Evolutionary conservation across 2,888 invertebrate genomes (phyloP).

Genomic region (Orchesellides sinensis): DNA sequence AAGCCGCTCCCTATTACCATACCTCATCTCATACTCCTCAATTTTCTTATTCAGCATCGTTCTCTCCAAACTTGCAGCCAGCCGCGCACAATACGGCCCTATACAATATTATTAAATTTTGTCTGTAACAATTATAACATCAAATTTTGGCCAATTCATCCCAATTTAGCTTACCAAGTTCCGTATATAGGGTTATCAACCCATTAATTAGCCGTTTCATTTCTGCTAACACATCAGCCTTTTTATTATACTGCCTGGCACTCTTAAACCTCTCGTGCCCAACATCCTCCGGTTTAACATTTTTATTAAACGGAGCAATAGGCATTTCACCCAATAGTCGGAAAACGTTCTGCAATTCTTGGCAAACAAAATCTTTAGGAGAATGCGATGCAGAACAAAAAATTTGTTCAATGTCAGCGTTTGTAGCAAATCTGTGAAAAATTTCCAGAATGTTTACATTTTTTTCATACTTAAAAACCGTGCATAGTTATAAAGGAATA

Average conservation of each 20-base stretch:
- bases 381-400: no score
- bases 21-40: background rate
- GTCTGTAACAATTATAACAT: no score
- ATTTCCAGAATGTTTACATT: no score
- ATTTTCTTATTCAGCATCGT: background rate
- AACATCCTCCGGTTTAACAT: background rate
- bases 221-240: no score
- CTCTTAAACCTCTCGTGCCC: background rate
- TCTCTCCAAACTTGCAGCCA: background rate
- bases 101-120: no score
- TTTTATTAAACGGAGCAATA: background rate
- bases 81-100: constrained; percentile 1
- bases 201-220: no score
- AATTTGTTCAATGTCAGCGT: background rate
- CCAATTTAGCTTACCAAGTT: no score
- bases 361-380: background rate
- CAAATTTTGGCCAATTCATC: no score
- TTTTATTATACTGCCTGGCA: background rate
- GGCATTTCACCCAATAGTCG: background rate
- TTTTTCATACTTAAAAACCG: no score
- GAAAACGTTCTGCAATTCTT: background rate
- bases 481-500: no score
- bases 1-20: background rate
- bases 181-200: no score
- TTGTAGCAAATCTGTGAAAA: background rate